phyloP scores from a whole-genome alignment of 2,888 invertebrate species.

The Xestia rhomboidea region DNA sequence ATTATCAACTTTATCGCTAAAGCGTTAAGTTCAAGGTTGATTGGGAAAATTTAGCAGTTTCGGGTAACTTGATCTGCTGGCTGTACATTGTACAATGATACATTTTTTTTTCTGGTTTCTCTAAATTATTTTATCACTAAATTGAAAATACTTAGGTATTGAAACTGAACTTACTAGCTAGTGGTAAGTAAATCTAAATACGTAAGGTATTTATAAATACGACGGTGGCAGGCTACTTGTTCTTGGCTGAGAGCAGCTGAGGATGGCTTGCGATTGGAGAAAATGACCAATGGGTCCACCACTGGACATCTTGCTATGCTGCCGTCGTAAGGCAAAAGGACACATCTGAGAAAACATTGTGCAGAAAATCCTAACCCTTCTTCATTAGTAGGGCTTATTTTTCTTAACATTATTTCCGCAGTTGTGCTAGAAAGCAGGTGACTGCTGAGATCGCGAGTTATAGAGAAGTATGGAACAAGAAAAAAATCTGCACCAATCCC shows the following conservation, averaged over 20 bases:
- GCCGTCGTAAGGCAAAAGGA: neutral
- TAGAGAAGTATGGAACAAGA: neutral
- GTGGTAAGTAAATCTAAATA: neutral
- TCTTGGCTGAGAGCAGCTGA: neutral
- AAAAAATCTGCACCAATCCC: neutral
- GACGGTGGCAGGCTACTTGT: neutral
- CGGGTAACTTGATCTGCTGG: neutral
- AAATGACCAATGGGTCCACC: neutral
- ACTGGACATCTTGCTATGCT: neutral
- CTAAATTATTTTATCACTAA: neutral
- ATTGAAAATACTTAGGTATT: neutral
- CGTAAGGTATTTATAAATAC: neutral
- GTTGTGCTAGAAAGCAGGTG: neutral
- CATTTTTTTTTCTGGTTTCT: neutral
- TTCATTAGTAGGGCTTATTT: neutral
- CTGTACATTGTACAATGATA: neutral
- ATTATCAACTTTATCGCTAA: too few species aligned
- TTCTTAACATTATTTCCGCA: too few species aligned
- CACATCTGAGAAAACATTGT: neutral
- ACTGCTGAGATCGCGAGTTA: neutral
- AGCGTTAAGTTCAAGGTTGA: too few species aligned
- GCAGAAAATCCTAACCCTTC: neutral
- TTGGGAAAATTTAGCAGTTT: too few species aligned
- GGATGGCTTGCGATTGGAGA: neutral
- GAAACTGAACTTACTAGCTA: neutral